Evolutionary conservation across 2,888 invertebrate species (phyloP).

Genomic region (Theretra japonica): DNA sequence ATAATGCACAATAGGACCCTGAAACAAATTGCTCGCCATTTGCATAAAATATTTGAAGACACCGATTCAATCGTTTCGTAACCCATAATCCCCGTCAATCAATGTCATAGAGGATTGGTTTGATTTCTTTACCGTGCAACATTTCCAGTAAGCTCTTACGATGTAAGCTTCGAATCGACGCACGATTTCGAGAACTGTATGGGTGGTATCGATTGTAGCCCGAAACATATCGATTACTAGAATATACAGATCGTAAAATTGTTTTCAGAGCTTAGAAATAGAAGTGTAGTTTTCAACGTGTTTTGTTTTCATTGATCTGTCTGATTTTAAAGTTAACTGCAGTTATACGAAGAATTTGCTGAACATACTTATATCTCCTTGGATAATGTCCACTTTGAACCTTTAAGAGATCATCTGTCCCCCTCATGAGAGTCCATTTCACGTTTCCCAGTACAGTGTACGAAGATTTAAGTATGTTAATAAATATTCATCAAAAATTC

Average conservation of each 20-base stretch:
- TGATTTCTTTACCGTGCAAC: not conserved
- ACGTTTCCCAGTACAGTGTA: too few species aligned
- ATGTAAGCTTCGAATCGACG: slow-evolving; percentile 1
- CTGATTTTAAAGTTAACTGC: too few species aligned
- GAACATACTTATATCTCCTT: too few species aligned
- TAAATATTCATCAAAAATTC: too few species aligned
- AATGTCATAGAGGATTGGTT: not conserved
- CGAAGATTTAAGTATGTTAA: too few species aligned
- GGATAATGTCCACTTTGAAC: too few species aligned
- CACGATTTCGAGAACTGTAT: not conserved
- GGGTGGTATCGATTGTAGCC: not conserved
- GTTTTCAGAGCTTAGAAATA: not conserved
- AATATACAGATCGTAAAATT: not conserved
- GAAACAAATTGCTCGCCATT: not conserved
- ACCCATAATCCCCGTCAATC: slow-evolving; percentile 7
- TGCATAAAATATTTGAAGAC: not conserved
- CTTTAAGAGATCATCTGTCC: too few species aligned
- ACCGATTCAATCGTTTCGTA: slow-evolving; percentile 4
- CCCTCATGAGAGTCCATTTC: too few species aligned
- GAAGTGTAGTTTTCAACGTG: not conserved
- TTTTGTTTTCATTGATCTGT: too few species aligned
- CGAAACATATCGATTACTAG: not conserved
- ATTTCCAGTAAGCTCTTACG: slow-evolving; percentile 12
- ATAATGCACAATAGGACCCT: not conserved
- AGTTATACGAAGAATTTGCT: too few species aligned